Evolutionary conservation across 2,888 invertebrate species (phyloP).

Genomic region (Ormyrus thymus): DNA sequence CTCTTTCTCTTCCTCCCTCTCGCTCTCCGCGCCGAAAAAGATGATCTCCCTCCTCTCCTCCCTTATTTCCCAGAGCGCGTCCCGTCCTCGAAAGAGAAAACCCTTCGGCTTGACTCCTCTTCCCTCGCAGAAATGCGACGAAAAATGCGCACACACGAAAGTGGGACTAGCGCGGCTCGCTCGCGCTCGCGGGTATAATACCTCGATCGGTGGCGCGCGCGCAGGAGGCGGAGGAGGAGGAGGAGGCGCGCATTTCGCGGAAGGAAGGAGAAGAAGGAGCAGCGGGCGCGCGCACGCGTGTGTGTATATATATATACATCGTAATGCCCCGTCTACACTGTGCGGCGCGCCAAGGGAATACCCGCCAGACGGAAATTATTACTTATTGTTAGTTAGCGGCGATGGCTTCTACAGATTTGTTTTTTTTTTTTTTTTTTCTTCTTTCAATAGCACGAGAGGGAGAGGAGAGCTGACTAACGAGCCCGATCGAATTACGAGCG

Average conservation of each 20-base stretch:
- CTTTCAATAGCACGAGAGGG: too few relatives aligned
- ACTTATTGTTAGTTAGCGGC: slow-evolving; percentile 2
- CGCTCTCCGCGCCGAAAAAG: background rate
- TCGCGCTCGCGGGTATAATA: slow-evolving; percentile 8
- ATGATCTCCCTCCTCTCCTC: too few relatives aligned
- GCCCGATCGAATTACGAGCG: too few relatives aligned
- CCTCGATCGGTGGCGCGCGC: background rate
- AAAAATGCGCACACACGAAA: slow-evolving; percentile 5
- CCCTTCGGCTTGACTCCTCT: background rate
- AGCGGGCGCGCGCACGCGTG: background rate
- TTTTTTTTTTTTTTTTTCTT: background rate
- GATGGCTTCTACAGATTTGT: background rate
- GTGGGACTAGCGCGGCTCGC: slow-evolving; percentile 6
- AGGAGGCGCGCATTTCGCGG: slow-evolving; percentile 11
- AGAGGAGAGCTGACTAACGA: too few relatives aligned
- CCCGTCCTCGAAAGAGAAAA: too few relatives aligned
- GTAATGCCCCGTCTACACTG: background rate
- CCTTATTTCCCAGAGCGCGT: too few relatives aligned
- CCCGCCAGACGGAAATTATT: slow-evolving; percentile 14
- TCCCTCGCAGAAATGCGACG: background rate
- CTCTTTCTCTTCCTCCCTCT: background rate
- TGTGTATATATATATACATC: background rate
- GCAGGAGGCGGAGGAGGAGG: background rate
- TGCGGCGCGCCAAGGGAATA: slow-evolving; percentile 4
- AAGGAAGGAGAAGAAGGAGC: slow-evolving; percentile 41